Percentiles rank a stretch among this genome's conserved stretches.
Evolutionary conservation across 2,113 vertebrate species (phyloP).

Genomic region (Notarius quadriscutis): DNA sequence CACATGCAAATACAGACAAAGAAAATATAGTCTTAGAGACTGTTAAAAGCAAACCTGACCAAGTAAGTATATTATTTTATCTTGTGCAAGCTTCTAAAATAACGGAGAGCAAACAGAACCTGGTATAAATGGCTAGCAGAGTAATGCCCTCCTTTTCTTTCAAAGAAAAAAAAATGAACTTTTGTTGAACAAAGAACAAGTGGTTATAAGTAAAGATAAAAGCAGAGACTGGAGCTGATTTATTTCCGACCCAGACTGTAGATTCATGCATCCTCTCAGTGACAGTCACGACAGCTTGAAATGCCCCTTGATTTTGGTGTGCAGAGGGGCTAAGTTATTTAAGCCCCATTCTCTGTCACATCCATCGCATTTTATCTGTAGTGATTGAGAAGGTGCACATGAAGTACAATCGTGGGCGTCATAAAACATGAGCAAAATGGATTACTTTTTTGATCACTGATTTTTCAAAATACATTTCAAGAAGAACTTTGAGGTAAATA

Average conservation of each 20-base stretch:
- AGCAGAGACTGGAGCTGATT: too few relatives aligned
- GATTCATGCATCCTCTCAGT: neutral
- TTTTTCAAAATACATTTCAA: neutral
- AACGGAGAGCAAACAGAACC: neutral
- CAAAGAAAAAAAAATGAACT: neutral
- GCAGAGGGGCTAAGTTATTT: neutral
- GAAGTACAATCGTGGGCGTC: neutral
- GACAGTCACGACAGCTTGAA: neutral
- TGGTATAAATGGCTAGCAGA: neutral
- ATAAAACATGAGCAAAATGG: neutral
- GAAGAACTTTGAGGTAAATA: neutral
- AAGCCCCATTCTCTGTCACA: neutral
- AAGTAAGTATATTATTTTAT: slow-evolving; percentile 8
- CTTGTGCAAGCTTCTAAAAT: neutral
- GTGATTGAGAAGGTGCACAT: neutral
- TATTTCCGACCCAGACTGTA: neutral
- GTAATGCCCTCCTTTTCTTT: neutral
- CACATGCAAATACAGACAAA: neutral
- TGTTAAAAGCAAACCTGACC: slow-evolving; percentile 1
- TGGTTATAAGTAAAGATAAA: neutral
- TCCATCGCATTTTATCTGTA: neutral
- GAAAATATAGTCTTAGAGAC: neutral
- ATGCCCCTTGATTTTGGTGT: neutral
- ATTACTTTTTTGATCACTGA: neutral
- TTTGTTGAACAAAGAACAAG: neutral